Base-by-base conservation (phyloP, 2,113 vertebrate species). In the Eubucco bourcierii region DNA sequence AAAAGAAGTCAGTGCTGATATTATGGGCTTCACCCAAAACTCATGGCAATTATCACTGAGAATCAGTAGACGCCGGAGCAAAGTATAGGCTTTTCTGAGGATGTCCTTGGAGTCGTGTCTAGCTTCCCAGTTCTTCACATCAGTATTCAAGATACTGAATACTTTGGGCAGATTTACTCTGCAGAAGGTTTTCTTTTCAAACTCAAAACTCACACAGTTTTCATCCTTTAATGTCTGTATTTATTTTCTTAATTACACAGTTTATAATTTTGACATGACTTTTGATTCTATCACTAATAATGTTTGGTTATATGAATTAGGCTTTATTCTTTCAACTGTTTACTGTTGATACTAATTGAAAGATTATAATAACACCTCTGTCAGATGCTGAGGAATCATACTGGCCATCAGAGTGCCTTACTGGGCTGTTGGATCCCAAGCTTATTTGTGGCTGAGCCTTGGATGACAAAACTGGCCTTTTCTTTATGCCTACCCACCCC, bases 71-170 rank as follows among this genome's bases (percentile, higher is more conserved):
- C 74, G 41, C 33, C 64, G 28, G 6, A 59, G 33, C 18, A 64
- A 52, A 84, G 3, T 15, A 18, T 39, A 14, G 19, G 20, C 8
- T 90, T 90, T 79, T 77, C 25, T 2, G 2, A 39, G 4, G 18
- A 18, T 59, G 4, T 55, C 18, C 85, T 18, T 8, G 1, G 24
- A 25, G n/a, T 41, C 37, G 19, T 0, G 0, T 53, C 2, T 7
- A 18, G 34, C 11, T 79, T 60, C 2, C 3, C 3, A 15, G 10
- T 25, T 79, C 71, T 85, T 70, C 28, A 21, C 17, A 53, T 53
- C 0, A 13, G 9, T 80, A 65, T 44, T 76, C 17, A 76, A 58
- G 63, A 27, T 6, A 23, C 15, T 47, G 5, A 41, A 28, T 70
- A 39, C 5, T 80, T 72, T 12, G 7, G 34, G 15, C 12, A 66